These are phyloP conservation scores for Dryas iulia DNA, from an alignment of 1,140 invertebrate species.

Conservation along the genomic window DNA sequence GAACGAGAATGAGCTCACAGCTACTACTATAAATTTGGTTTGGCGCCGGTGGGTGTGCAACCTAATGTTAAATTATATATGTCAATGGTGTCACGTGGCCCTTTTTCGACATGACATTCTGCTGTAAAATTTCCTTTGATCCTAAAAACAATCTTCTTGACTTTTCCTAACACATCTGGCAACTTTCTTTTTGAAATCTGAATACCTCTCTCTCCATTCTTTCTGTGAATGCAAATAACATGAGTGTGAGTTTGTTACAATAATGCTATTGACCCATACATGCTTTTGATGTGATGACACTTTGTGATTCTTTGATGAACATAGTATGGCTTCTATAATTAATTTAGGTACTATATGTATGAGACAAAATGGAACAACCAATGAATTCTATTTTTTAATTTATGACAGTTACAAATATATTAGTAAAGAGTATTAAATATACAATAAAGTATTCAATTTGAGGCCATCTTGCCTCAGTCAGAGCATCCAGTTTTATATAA, in stretches of 20 bases:
- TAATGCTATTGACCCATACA: not conserved
- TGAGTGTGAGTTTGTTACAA: constrained; percentile 22
- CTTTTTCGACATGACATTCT: constrained; percentile 67
- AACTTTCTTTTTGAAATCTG: constrained; percentile 98
- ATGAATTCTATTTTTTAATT: too few relatives aligned
- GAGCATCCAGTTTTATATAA: too few relatives aligned
- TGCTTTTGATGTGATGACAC: not conserved
- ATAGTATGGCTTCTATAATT: not conserved
- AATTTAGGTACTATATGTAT: too few relatives aligned
- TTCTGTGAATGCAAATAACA: constrained; percentile 86
- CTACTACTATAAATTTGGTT: constrained; percentile 49
- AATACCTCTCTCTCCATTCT: constrained; percentile 97
- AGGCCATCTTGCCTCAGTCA: too few relatives aligned
- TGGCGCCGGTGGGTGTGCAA: constrained; percentile 47
- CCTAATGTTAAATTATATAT: constrained; percentile 51
- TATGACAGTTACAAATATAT: too few relatives aligned
- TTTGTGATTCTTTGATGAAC: not conserved
- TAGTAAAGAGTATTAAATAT: too few relatives aligned
- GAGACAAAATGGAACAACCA: too few relatives aligned
- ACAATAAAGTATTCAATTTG: too few relatives aligned
- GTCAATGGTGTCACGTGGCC: constrained; percentile 58
- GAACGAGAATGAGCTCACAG: constrained; percentile 74
- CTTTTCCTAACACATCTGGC: constrained; percentile 97
- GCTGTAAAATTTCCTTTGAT: constrained; percentile 50
- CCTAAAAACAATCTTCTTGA: constrained; percentile 96